Base-by-base conservation (phyloP, 2,113 vertebrate species). In the Agapornis roseicollis region DNA sequence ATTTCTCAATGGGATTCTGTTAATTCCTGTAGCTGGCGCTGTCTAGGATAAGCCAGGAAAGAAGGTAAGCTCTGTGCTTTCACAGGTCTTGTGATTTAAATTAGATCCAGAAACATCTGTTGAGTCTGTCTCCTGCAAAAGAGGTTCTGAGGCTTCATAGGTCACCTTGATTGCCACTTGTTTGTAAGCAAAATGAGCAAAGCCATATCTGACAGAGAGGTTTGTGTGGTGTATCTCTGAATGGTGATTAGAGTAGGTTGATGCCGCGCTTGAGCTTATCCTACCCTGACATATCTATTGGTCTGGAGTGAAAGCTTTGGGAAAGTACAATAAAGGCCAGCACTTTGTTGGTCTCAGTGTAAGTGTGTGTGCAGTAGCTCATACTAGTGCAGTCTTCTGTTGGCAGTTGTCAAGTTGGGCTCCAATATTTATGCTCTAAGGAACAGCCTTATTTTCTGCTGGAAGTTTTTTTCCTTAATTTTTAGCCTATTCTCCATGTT, bases 31-130 rank as follows among this genome's bases (percentile, higher is more conserved):
- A 92, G 93, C 94, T 94, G 92, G 80, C 73, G 87, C 81, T 63
- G 77, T 79, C 83, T 95, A 66, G 83, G 88, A 94, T 86, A 52
- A 39, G 73, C 39, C 46, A 33, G 77, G 73, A 47, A 81, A 94
- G 69, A 93, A 93, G 88, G 47, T 35, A 44, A 68, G 88, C 81
- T 88, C 92, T 94, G 80, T 96, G 78, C 83, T 86, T 50, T 27
- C 72, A 47, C 7, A 10, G 28, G 15, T 69, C 90, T 90, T 0
- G 2, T 91, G 94, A 86, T 66, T 82, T 71, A 33, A 90, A 27
- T 69, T 46, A 74, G 76, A 70, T 56, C 69, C 20, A 84, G 52
- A 96, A 90, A 72, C 18, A 17, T 84, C 72, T 82, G 66, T 63
- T 53, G 63, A 66, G 58, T 66, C 76, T 60, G 70, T 52, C 61